Percentiles rank a stretch among this genome's conserved stretches.
These are phyloP conservation scores for Copidosoma aretas DNA, from an alignment of 2,888 invertebrate genomes.

Conservation along the genomic window DNA sequence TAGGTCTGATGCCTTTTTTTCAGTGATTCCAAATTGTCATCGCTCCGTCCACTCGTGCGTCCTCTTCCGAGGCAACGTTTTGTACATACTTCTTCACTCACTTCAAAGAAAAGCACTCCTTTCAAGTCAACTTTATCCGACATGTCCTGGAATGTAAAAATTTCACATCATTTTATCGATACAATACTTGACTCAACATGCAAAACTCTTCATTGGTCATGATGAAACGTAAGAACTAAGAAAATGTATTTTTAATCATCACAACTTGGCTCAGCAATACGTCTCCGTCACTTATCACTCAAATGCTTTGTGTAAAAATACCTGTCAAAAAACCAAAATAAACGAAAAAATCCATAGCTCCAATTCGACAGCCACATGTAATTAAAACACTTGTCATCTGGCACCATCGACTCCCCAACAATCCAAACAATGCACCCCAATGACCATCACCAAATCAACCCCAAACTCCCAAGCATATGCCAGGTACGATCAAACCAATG, in stretches of 20 bases:
- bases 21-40: constrained; percentile 91
- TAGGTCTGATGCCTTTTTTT: constrained; percentile 88
- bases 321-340: too few species aligned
- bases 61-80: constrained; percentile 87
- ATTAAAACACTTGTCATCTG: too few species aligned
- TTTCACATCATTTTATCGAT: neutral
- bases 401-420: too few species aligned
- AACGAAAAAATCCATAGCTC: too few species aligned
- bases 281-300: too few species aligned
- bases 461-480: too few species aligned
- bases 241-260: neutral
- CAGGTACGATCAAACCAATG: neutral
- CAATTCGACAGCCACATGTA: too few species aligned
- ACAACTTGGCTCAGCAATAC: neutral
- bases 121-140: constrained; percentile 80
- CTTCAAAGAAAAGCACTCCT: constrained; percentile 93
- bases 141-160: constrained; percentile 68
- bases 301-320: too few species aligned
- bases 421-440: too few species aligned
- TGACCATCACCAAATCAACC: too few species aligned
- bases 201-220: neutral
- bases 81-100: constrained; percentile 82
- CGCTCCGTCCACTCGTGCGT: constrained; percentile 86
- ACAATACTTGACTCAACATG: neutral
- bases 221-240: neutral